Base-by-base conservation (phyloP, 2,888 invertebrate genomes). In the Ommatoiulus sabulosus region DNA sequence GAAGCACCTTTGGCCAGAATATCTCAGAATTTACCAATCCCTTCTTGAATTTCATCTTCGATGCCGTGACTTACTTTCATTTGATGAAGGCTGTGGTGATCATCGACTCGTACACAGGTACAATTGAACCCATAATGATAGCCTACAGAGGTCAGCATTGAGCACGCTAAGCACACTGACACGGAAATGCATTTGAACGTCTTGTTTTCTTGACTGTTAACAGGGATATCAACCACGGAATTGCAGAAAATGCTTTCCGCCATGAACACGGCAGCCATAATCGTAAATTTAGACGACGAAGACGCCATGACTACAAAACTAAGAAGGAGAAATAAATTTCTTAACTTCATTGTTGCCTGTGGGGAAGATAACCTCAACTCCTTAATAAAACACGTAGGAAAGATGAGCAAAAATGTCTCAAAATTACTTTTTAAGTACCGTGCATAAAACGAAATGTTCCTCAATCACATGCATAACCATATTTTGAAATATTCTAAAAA, bases 141-240 rank as follows among this genome's bases (percentile, higher is more conserved):
- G 63, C 4, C 8, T 15, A 4, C 4, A 20, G 63, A 63, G 63
- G 8, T 20, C 63, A n/a, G 4, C 10, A 63, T 63, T 63, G 8
- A 6, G 20, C 63, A 20, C 20, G n/a, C 15, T 0, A 35, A 52
- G 7, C 48, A 7, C 48, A 48, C 48, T 57, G 0, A 57, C 8
- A 57, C 4, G 48, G 12, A 57, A 44, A 12, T 44, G 44, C 17
- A 0, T 84, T 84, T 84, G 44, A n/a, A 44, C 44, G 17, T 15
- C 84, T 84, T 84, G 15, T 84, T 84, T 84, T 44, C 84, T 44
- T 84, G 84, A 48, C 48, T 48, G 48, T 48, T 10, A 48, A 48
- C 44, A 84, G 84, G 15, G 12, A 20, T 84, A 44, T 44, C 84
- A 20, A 1, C 84, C 3, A 5, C 12, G 43, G 24, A 84, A 84